These are phyloP conservation scores for Ceuthmochares aereus DNA, from an alignment of 2,113 vertebrate genomes.

Conservation along the genomic window DNA sequence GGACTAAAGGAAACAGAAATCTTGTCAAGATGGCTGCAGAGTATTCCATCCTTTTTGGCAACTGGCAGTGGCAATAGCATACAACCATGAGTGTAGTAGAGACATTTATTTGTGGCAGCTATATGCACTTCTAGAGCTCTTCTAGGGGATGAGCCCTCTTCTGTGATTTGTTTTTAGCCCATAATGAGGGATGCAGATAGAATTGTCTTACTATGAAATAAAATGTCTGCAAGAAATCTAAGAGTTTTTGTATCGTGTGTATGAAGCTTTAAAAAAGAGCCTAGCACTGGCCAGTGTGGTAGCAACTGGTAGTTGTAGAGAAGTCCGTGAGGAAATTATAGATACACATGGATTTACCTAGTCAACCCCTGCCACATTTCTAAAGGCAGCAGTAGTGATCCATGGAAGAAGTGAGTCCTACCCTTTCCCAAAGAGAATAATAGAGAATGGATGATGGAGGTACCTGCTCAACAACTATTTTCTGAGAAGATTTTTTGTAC, in stretches of 20 bases:
- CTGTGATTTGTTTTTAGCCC: neutral
- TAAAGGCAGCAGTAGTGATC: neutral
- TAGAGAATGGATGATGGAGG: neutral
- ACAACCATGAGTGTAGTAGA: neutral
- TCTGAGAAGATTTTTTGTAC: neutral
- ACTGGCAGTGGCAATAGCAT: neutral
- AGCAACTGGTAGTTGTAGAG: neutral
- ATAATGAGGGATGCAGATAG: neutral
- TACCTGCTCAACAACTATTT: neutral
- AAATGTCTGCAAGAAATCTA: neutral
- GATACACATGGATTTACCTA: neutral
- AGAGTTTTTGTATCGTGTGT: neutral
- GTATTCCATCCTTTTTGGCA: neutral
- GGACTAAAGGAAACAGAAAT: neutral
- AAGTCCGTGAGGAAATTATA: neutral
- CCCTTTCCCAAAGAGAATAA: neutral
- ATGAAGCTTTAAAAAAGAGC: neutral
- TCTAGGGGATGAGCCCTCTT: neutral
- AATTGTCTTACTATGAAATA: neutral
- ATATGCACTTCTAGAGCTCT: neutral
- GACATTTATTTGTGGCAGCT: no score
- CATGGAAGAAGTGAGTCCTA: neutral
- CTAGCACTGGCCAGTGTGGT: neutral
- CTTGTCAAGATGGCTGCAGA: neutral
- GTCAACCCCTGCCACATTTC: neutral